These are phyloP conservation scores for Aegithalos caudatus DNA, from an alignment of 2,113 vertebrate species.

Conservation along the genomic window DNA sequence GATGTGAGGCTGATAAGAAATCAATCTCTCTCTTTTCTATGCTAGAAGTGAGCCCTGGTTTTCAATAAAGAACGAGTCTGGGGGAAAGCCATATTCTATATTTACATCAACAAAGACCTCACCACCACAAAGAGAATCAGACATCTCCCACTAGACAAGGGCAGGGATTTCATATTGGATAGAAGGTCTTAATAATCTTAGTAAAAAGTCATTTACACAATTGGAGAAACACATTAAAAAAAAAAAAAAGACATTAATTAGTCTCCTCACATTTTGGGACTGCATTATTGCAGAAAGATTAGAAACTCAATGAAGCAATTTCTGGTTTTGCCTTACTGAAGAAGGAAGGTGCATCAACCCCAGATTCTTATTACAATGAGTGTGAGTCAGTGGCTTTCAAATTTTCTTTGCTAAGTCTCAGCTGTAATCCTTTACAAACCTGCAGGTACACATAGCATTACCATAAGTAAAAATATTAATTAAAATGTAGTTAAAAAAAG, in stretches of 20 bases:
- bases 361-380: neutral
- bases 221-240: neutral
- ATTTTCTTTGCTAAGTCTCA: neutral
- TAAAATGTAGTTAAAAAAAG: neutral
- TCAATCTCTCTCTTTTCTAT: neutral
- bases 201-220: neutral
- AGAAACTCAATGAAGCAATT: neutral
- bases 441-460: neutral
- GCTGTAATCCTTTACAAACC: neutral
- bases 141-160: neutral
- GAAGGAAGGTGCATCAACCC: neutral
- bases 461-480: neutral
- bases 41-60: neutral
- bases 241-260: neutral
- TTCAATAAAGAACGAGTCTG: neutral
- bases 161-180: neutral
- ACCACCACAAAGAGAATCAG: accelerated
- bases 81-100: neutral
- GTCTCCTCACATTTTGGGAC: neutral
- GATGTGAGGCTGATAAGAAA: neutral
- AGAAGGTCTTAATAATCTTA: neutral
- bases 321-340: neutral
- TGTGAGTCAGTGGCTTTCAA: neutral
- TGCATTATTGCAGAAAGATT: neutral
- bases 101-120: neutral